phyloP scores from a whole-genome alignment of 2,888 invertebrate species.

The Drosophila neotestacea region DNA sequence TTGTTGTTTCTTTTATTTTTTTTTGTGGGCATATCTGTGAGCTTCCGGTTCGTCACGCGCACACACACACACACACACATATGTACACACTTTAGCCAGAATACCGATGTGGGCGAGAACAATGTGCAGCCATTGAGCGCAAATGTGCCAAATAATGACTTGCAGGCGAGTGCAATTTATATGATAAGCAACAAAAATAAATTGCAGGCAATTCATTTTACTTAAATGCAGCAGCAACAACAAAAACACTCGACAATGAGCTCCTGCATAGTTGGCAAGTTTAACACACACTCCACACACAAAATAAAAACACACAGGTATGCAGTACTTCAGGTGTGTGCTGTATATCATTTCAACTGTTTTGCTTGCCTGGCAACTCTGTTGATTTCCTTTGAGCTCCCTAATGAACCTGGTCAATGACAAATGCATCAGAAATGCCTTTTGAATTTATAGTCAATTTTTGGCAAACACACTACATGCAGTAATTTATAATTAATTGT shows the following conservation, averaged over 20 bases:
- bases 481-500: slow-evolving; percentile 5
- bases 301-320: background rate
- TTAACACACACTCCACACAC: slow-evolving; percentile 27
- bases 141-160: slow-evolving; percentile 82
- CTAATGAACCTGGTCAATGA: slow-evolving; percentile 56
- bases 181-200: slow-evolving; percentile 82
- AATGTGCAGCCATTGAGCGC: slow-evolving; percentile 80
- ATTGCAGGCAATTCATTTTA: slow-evolving; percentile 81
- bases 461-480: background rate
- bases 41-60: slow-evolving; percentile 78
- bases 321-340: slow-evolving; percentile 23
- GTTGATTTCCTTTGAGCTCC: slow-evolving; percentile 50
- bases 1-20: slow-evolving; percentile 15
- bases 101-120: slow-evolving; percentile 53
- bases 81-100: slow-evolving; percentile 31
- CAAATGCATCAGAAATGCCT: slow-evolving; percentile 23
- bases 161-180: slow-evolving; percentile 82
- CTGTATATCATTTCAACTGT: slow-evolving; percentile 64
- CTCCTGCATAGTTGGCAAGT: slow-evolving; percentile 57
- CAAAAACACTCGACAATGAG: slow-evolving; percentile 44
- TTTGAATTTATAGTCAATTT: slow-evolving; percentile 22
- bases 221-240: slow-evolving; percentile 67
- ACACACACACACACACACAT: slow-evolving; percentile 20
- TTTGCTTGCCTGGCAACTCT: slow-evolving; percentile 52
- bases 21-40: slow-evolving; percentile 51